Conservation (phyloP, 2,888 invertebrate species). For the Hylaea fasciaria region DNA sequence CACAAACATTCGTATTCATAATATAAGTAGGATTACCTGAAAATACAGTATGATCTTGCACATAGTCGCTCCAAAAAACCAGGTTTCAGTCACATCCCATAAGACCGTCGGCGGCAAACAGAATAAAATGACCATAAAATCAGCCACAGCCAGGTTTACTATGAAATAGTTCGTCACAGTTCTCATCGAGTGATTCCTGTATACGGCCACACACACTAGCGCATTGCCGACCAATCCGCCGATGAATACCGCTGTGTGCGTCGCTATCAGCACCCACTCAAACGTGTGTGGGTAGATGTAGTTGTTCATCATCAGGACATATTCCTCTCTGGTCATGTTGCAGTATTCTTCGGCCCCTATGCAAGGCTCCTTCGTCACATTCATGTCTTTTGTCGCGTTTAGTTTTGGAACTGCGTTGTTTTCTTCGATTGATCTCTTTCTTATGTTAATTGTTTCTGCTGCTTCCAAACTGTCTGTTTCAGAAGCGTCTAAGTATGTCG, state of each 20-base stretch:
- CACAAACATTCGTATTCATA: too few relatives aligned
- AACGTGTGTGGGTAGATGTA: conserved; percentile 89
- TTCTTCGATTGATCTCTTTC: conserved; percentile 27
- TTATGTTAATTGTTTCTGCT: conserved; percentile 4
- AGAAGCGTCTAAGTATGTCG: not conserved
- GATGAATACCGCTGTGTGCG: conserved; percentile 90
- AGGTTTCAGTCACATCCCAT: conserved; percentile 97
- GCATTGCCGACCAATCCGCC: conserved; percentile 94
- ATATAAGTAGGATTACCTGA: too few relatives aligned
- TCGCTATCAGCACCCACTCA: conserved; percentile 91
- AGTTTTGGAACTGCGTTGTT: not conserved
- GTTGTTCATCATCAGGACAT: conserved; percentile 84
- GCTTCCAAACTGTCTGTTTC: not conserved
- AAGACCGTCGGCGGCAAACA: conserved; percentile 95
- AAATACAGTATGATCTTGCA: conserved; percentile 95
- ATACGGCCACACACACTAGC: conserved; percentile 94
- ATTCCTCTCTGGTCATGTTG: conserved; percentile 84
- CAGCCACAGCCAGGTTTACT: conserved; percentile 94
- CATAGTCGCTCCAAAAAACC: conserved; percentile 93
- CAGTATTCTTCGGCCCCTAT: conserved; percentile 75
- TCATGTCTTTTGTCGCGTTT: conserved; percentile 31
- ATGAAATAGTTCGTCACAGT: conserved; percentile 97
- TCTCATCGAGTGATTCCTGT: conserved; percentile 93
- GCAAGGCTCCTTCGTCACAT: conserved; percentile 57
- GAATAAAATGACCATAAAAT: conserved; percentile 94